Base-by-base conservation (phyloP, 1,140 invertebrate genomes). In the Penaeus japonicus region DNA sequence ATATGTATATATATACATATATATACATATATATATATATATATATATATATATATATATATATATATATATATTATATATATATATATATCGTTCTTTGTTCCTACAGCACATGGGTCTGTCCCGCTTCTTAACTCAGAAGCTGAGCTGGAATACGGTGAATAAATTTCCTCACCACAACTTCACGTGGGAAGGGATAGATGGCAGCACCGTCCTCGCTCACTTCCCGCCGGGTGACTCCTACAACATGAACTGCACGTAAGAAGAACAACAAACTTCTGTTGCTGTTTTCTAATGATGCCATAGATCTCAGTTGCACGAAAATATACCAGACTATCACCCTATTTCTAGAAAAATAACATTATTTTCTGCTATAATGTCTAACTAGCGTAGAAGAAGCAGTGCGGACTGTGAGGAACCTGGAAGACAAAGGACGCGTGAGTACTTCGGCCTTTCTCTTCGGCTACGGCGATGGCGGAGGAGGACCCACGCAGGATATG, bases 151-250 rank as follows among this genome's bases (percentile, higher is more conserved):
- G 94, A 94, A 91, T 90, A 91, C 94, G 15, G 92, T 94, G 53
- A 94, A 94, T 91, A 93, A 93, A 87, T 94, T 94, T 89, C 94
- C 94, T 62, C 94, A 94, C 90, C 93, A 94, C 90, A 94, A 93
- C 87, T 94, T 94, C 90, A 92, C 91, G 54, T 94, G 94, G 94
- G 92, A 94, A 91, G 94, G 94, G 7, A 92, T 94, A 75, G 94
- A 94, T 92, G 93, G 93, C 1, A 92, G 91, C 47, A 90, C 85
- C 84, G 93, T 94, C 22, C 89, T 94, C 70, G 91, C 93, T 24
- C 94, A 94, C 91, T 94, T 94, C 90, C 94, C 94, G 35, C 94
- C 94, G 27, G 94, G 93, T 5, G 93, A 94, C 89, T 91, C 91
- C 3, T 94, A 94, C 91, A 91, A 91, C 32, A 93, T 94, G 92